Base-by-base conservation (phyloP, 2,888 invertebrate genomes). In the Scrobipalpa atriplicella region DNA sequence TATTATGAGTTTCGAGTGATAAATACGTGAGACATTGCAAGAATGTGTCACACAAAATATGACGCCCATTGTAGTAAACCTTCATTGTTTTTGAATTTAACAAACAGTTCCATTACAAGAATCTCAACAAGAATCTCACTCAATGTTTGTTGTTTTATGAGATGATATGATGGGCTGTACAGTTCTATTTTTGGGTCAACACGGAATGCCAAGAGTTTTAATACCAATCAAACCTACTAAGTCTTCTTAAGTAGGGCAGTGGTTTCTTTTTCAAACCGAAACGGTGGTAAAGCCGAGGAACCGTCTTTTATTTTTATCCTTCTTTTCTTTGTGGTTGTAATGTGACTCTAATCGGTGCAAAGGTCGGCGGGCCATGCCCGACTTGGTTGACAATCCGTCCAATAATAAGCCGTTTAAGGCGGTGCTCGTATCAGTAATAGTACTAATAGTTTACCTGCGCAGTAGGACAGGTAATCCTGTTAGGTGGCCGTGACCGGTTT, bases 401-500 rank as follows among this genome's bases (percentile, higher is more conserved):
- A 78, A 82, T 75, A 75, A 75, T 87, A 89, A 90, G 85, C 86
- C 81, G 84, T 84, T 84, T 88, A 88, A 83, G 80, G 80, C 81
- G 80, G 83, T 76, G 81, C 85, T 82, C 79, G 82, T 82, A 83
- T 81, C 79, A 77, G 80, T 81, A 80, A 58, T 76, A 80, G 79
- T 84, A 56, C 52, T 52, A 56, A 56, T 76, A 80, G 79, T 84
- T 84, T 87, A 86, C 86, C 85, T 89, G 89, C 89, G 88, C 84
- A 90, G 86, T 90, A 83, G 90, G 88, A 83, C 90, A 87, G 87
- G 90, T 89, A 92, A 92, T 92, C 92, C 92, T 89, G 91, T 92
- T 92, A 92, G 90, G 84, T 90, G 92, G 85, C 92, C 92, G 85
- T 92, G 92, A 92, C 86, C 88, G 90, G 90, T 89, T 90, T 90